Base-by-base conservation (phyloP, 2,888 invertebrate species). In the Hoplodrina blanda region DNA sequence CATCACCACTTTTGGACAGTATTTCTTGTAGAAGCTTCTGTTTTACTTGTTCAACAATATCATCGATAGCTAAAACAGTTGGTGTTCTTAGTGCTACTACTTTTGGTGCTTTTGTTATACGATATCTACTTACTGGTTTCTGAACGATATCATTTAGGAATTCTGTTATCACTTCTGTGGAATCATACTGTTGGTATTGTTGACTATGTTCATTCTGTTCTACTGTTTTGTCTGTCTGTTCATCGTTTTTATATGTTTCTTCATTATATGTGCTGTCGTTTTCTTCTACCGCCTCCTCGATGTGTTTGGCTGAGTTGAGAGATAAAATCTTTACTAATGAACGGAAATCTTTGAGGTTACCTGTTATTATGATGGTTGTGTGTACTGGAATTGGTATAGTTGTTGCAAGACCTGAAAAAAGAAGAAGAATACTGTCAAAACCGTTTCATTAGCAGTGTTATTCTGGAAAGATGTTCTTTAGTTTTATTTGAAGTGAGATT, bases 341-440 rank as follows among this genome's bases (percentile, higher is more conserved):
- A 54, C 80, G 81, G 46, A 93, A 89, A 20, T 92, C 92, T 0
- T 91, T 88, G 4, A 88, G 46, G 20, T 92, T 90, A 0, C 88
- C 90, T 5, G 91, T 87, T 1, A 92, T 68, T 0, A 92, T 56
- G 0, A 91, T 88, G 46, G 85, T 81, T 8, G 63, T 52, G 2
- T 59, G 25, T 0, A 56, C 63, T 53, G 57, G n/a, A 1, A 25
- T 46, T 8, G 67, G 7, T 17, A 72, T 2, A 11, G 46, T 54
- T 13, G 66, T 69, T 46, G 66, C 25, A 13, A 57, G 20, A 63
- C 67, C 78, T 69, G 74, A 37, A 80, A 73, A n/a, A 0, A 41
- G 15, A 19, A 3, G 11, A 41, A 13, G 10, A 33, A 4, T 33
- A 3, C 33, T 33, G 13, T 41, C 41, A 41, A 41, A 41, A 41